Conservation (phyloP, 2,888 invertebrate species). For the Acanthosepion pharaonis region DNA sequence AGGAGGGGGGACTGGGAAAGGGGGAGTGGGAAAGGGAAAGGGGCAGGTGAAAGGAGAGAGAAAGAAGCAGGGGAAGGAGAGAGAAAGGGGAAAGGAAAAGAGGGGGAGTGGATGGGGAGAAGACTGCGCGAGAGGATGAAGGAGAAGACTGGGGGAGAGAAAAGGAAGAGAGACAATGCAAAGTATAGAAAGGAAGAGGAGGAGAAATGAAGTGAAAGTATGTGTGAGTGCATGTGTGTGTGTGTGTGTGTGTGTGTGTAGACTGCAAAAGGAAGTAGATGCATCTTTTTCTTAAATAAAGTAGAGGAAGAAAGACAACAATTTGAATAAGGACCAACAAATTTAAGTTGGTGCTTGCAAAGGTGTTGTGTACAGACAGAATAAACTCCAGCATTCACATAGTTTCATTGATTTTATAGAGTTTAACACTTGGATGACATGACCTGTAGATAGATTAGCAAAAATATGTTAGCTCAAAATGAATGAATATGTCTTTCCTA, state of each 20-base stretch:
- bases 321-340: too few species aligned
- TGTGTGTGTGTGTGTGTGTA: neutral
- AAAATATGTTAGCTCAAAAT: too few species aligned
- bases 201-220: neutral
- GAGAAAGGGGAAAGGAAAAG: too few species aligned
- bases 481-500: too few species aligned
- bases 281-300: neutral
- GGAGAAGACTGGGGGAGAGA: neutral
- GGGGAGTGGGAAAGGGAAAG: accelerated
- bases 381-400: too few species aligned
- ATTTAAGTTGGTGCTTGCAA: too few species aligned
- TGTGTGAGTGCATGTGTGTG: neutral
- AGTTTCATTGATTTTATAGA: too few species aligned
- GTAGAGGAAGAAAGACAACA: neutral
- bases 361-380: too few species aligned
- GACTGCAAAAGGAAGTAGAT: neutral
- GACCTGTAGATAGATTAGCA: too few species aligned
- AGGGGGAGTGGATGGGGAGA: neutral
- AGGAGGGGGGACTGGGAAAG: neutral
- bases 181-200: too few species aligned
- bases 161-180: neutral
- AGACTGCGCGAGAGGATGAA: neutral
- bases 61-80: too few species aligned
- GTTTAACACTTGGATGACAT: too few species aligned
- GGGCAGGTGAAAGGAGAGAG: neutral